phyloP scores from a whole-genome alignment of 2,797 vertebrate genomes.

The Darevskia mixta region DNA sequence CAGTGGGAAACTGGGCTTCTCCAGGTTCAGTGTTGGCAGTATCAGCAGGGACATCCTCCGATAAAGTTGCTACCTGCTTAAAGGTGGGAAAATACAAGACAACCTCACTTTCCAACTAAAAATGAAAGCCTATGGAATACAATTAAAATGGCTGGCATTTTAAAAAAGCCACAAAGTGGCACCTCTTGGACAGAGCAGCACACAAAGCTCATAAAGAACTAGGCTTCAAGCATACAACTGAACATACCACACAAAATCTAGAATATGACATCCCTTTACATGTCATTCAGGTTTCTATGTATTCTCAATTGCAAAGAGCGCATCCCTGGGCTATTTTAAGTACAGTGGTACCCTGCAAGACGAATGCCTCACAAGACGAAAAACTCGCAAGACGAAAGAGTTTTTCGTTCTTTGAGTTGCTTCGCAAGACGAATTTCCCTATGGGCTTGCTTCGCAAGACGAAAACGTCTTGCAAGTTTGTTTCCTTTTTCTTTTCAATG shows the following conservation, averaged over 20 bases:
- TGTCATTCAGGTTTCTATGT: not conserved
- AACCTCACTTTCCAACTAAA: not conserved
- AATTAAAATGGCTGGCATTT: not conserved
- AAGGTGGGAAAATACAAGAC: slow-evolving; percentile 18
- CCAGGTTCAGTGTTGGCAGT: slow-evolving; percentile 32
- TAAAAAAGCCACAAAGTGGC: not conserved
- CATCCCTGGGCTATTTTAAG: not conserved
- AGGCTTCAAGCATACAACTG: not conserved
- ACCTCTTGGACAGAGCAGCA: not conserved
- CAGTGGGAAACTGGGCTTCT: slow-evolving; percentile 67
- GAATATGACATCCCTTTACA: not conserved
- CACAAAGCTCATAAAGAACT: not conserved
- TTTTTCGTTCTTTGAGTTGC: too few relatives aligned
- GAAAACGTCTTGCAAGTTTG: too few relatives aligned
- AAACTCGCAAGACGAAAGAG: too few relatives aligned
- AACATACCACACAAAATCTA: not conserved
- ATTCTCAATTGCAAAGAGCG: not conserved
- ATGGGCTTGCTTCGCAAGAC: too few relatives aligned
- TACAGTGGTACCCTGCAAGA: too few relatives aligned
- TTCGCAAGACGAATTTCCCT: too few relatives aligned
- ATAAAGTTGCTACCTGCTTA: slow-evolving; percentile 67
- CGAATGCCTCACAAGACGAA: too few relatives aligned
- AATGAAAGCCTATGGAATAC: too few relatives aligned
- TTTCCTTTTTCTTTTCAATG: too few relatives aligned
- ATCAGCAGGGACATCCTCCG: slow-evolving; percentile 73